Evolutionary conservation across 2,888 invertebrate genomes (phyloP).

Genomic region (Crematogaster levior): DNA sequence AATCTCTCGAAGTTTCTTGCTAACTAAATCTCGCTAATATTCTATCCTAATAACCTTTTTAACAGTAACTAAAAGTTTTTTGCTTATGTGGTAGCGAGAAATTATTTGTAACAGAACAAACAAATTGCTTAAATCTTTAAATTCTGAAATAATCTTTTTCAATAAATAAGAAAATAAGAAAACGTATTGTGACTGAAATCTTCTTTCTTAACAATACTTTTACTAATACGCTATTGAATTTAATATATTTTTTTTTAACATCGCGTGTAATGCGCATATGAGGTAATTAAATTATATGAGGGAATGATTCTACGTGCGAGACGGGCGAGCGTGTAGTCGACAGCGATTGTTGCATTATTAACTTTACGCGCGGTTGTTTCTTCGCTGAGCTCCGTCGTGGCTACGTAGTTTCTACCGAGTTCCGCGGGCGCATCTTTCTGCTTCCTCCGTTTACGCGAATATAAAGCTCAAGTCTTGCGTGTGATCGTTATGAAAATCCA

Average conservation of each 20-base stretch:
- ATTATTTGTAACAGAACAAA: neutral
- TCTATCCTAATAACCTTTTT: neutral
- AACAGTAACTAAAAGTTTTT: neutral
- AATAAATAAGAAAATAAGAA: neutral
- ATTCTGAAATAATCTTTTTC: neutral
- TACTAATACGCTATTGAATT: neutral
- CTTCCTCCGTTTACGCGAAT: conserved; percentile 47
- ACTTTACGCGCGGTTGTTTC: conserved; percentile 54
- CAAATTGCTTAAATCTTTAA: neutral
- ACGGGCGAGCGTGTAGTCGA: conserved; percentile 43
- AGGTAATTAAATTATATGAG: conserved; percentile 41
- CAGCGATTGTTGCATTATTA: conserved; percentile 58
- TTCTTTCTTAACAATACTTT: neutral
- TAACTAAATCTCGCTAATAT: conserved; percentile 15
- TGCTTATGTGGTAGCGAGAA: neutral
- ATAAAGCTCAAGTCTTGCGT: conserved; percentile 55
- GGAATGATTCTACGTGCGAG: conserved; percentile 21
- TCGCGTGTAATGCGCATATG: neutral
- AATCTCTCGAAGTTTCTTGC: neutral
- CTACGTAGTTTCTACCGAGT: conserved; percentile 42
- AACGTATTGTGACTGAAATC: neutral
- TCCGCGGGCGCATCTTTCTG: conserved; percentile 44
- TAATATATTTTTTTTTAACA: conserved; percentile 22
- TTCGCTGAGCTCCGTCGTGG: conserved; percentile 40
- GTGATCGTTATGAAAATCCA: conserved; percentile 53